phyloP scores from a whole-genome alignment of 2,888 invertebrate species.

The Anodontia alba region DNA sequence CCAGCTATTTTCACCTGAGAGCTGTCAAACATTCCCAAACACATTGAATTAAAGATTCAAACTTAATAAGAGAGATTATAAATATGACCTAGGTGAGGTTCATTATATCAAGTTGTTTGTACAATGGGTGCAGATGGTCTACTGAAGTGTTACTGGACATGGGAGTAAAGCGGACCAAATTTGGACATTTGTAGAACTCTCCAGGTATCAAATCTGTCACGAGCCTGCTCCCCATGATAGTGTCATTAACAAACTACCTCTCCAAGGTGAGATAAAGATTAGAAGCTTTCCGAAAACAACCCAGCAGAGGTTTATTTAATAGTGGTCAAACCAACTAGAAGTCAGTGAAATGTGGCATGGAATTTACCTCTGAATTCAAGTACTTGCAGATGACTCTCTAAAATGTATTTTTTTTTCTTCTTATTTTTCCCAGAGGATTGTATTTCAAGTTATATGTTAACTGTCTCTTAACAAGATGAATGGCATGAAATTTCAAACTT shows the following conservation, averaged over 20 bases:
- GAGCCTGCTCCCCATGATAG: neutral
- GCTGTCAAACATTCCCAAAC: slow-evolving; percentile 7
- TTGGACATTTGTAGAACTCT: neutral
- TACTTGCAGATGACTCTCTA: too few relatives aligned
- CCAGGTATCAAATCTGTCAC: neutral
- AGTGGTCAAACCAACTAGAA: too few relatives aligned
- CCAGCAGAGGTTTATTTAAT: neutral
- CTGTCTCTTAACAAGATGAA: too few relatives aligned
- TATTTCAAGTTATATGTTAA: too few relatives aligned
- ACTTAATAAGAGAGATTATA: slow-evolving; percentile 18
- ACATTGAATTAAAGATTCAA: slow-evolving; percentile 9
- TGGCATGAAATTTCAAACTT: too few relatives aligned
- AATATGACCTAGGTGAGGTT: slow-evolving; percentile 14
- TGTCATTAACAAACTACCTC: neutral
- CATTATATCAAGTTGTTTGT: slow-evolving; percentile 10
- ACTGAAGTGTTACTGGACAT: neutral
- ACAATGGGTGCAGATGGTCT: slow-evolving; percentile 11
- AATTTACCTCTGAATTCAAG: too few relatives aligned
- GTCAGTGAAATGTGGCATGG: too few relatives aligned
- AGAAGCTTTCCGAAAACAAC: too few relatives aligned
- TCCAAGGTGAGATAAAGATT: neutral
- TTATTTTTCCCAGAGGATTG: too few relatives aligned
- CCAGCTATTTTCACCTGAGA: slow-evolving; percentile 4
- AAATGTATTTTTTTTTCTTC: too few relatives aligned
- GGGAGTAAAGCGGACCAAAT: neutral